Base-by-base conservation (phyloP, 2,113 vertebrate species). In the Lophotis ruficrista region DNA sequence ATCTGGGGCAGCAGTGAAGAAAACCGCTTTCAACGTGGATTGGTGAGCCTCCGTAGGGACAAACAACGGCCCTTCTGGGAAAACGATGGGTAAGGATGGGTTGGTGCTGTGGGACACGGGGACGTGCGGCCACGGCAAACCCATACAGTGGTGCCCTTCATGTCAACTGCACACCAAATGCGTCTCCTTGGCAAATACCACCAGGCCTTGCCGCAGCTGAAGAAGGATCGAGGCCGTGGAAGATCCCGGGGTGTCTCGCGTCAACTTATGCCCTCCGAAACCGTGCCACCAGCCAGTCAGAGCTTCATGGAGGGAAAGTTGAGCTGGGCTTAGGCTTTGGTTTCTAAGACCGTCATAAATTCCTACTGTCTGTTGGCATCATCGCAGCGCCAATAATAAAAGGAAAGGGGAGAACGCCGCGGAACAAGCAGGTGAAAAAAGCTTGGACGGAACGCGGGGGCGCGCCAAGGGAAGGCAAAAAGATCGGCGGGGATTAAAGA, bases 51-150 rank as follows among this genome's bases (percentile, higher is more conserved):
- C 79, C 82, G 12, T 15, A 5, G 71, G 76, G 35, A 31, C 82
- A 77, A 72, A n/a, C 83, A 20, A 8, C 30, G 3, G 28, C 31
- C 69, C 64, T 60, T 47, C 38, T 21, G 35, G 73, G 89, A 87
- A 47, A 92, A 82, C 21, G 58, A 22, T 1, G 30, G 79, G 91
- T 41, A 6, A 30, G 33, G 51, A 20, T 2, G 2, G 62, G 62
- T 31, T 2, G 12, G 51, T 2, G 4, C 31, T 4, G 0, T 1
- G 3, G 77, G 61, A 31, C 31, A 5, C 0, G 3, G 19, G 61
- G 25, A 30, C 20, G 4, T 4, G 9, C 25, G 10, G 14, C 38
- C 77, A 5, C 0, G 7, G 47, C 58, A 51, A 22, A 25, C 15
- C 21, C 7, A 0, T 18, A 2, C 3, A 5, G 54, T 4, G 3